Conservation (phyloP, 1,140 invertebrate genomes). For the Anoplolepis gracilipes region DNA sequence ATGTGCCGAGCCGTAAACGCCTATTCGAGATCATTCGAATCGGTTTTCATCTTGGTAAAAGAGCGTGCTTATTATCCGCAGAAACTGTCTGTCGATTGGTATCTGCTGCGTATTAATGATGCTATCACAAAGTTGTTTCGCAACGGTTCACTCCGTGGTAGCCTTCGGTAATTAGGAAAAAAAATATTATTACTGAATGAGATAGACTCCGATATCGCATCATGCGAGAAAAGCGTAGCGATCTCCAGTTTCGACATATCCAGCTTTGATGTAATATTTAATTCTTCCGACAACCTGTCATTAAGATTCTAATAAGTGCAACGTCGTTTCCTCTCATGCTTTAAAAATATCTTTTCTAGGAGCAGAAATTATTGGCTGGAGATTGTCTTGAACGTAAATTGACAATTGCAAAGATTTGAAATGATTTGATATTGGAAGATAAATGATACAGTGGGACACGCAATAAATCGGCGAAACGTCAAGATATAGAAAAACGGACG, state of each 20-base stretch:
- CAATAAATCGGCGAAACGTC: constrained; percentile 75
- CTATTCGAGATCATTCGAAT: constrained; percentile 64
- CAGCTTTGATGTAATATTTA: not conserved
- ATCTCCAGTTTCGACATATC: not conserved
- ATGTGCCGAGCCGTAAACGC: constrained; percentile 66
- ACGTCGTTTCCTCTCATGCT: not conserved
- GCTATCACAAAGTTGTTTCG: constrained; percentile 56
- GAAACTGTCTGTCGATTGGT: constrained; percentile 70
- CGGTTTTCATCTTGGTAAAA: constrained; percentile 64
- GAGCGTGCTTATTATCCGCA: constrained; percentile 70
- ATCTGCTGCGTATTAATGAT: constrained; percentile 69
- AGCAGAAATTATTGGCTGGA: not conserved
- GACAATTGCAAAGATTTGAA: constrained; percentile 59
- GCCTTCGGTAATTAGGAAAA: constrained; percentile 67
- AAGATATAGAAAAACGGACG: constrained; percentile 68
- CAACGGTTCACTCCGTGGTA: constrained; percentile 61
- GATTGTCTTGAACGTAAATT: constrained; percentile 20
- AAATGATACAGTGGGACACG: constrained; percentile 65
- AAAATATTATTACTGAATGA: constrained; percentile 36
- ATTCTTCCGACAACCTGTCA: not conserved
- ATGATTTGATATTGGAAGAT: constrained; percentile 65
- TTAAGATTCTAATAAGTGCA: not conserved
- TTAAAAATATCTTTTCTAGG: not conserved
- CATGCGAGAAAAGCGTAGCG: constrained; percentile 27
- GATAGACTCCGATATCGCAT: not conserved